Conservation (phyloP, 1,140 invertebrate genomes). For the Eupristina koningsbergeri region DNA sequence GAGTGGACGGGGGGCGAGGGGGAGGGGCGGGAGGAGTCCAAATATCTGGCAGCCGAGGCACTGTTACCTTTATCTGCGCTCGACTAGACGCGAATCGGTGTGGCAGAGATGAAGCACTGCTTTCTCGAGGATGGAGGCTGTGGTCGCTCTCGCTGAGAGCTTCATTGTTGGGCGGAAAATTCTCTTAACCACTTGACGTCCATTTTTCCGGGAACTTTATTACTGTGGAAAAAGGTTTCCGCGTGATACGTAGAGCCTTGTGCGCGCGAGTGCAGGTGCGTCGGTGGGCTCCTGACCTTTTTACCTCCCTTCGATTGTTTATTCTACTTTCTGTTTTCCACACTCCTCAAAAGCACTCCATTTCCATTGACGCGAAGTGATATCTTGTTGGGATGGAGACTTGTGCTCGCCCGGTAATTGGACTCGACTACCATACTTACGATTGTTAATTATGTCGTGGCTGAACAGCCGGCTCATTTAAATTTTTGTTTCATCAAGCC, state of each 20-base stretch:
- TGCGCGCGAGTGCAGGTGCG: background rate
- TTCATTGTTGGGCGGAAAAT: conserved; percentile 33
- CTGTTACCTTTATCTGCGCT: conserved; percentile 27
- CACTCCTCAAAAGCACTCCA: background rate
- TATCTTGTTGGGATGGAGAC: background rate
- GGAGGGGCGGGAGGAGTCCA: background rate
- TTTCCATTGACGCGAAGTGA: background rate
- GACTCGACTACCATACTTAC: background rate
- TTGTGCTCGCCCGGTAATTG: background rate
- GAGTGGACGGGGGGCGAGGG: background rate
- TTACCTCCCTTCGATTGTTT: background rate
- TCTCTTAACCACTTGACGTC: conserved; percentile 43
- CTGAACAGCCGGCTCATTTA: background rate
- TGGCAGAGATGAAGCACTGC: conserved; percentile 19
- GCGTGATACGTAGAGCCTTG: background rate
- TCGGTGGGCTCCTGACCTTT: background rate
- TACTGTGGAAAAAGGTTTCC: conserved; percentile 22
- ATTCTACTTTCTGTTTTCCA: background rate
- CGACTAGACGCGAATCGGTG: conserved; percentile 34
- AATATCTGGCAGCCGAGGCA: conserved; percentile 8
- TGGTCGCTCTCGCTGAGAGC: background rate
- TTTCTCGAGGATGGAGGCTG: background rate
- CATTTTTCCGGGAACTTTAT: conserved; percentile 41
- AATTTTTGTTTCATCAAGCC: background rate
- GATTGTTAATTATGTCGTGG: no score